Percentiles rank a stretch among this genome's conserved stretches.
Evolutionary conservation across 2,113 vertebrate genomes (phyloP).

Genomic region (Parus major): DNA sequence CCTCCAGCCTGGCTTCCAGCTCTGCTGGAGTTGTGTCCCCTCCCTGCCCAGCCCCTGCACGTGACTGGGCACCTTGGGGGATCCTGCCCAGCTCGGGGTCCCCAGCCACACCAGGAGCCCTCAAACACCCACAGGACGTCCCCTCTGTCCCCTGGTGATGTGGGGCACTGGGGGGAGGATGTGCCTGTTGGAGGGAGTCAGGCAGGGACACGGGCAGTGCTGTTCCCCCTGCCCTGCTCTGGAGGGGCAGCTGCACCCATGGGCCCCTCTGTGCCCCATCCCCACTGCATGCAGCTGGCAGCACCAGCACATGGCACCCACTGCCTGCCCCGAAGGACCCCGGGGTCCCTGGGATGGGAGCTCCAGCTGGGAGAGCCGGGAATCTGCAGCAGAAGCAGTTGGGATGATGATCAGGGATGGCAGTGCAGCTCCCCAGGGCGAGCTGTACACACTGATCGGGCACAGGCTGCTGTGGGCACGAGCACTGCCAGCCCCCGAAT

Average conservation of each 20-base stretch:
- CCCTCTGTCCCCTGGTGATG: rapidly evolving
- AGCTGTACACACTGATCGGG: neutral
- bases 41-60: neutral
- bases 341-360: rapidly evolving
- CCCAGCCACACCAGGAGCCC: neutral
- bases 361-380: neutral
- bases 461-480: neutral
- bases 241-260: neutral
- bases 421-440: rapidly evolving
- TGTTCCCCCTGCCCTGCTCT: neutral
- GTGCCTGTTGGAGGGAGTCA: rapidly evolving
- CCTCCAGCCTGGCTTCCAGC: rapidly evolving
- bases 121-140: rapidly evolving
- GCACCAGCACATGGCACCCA: rapidly evolving
- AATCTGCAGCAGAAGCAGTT: neutral
- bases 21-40: neutral
- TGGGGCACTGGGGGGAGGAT: rapidly evolving
- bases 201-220: rapidly evolving
- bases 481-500: neutral
- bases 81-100: neutral
- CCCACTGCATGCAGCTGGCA: rapidly evolving
- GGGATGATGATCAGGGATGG: neutral
- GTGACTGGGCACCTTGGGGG: rapidly evolving
- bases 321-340: rapidly evolving
- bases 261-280: neutral